Base-by-base conservation (phyloP, 2,888 invertebrate genomes). In the Eubasilissa splendida region DNA sequence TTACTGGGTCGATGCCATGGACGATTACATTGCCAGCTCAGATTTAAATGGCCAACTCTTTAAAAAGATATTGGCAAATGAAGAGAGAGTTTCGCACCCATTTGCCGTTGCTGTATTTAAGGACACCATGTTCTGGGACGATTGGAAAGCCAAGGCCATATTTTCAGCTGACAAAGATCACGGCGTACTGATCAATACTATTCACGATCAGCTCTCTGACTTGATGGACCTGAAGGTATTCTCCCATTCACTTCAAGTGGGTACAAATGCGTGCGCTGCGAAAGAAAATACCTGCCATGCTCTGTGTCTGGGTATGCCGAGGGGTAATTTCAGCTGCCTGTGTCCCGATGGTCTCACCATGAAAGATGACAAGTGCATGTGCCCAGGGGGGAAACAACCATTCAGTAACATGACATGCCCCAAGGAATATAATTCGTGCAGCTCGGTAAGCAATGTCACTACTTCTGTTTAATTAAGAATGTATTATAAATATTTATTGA, bases 41-140 rank as follows among this genome's bases (percentile, higher is more conserved):
- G 94, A 95, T 87, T 88, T 95, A 65, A 91, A 95, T 84, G 96
- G 96, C 0, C 89, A 89, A 60, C 88, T 91, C 85, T 93, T 96
- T 85, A 92, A 91, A 83, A 93, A 93, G 85, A 92, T 96, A 8
- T 87, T 95, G 11, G 89, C 91, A 82, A 91, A 93, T 79, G 92
- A 93, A 79, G 92, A 92, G 0, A 91, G 93, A 68, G 93, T 95
- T 0, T 92, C 94, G 0, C 96, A 97, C 91, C 97, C 97, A 5
- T 97, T 96, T 86, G 95, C 96, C 0, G 94, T 97, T 0, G 96
- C 95, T 0, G 94, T 97, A 0, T 94, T 95, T 85, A 97, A 97
- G 87, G 94, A 95, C 85, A 92, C 92, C 84, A 93, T 97, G 91
- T 97, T 95, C 86, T 97, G 97, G 97, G 95, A 97, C 85, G 97